phyloP scores from a whole-genome alignment of 1,140 invertebrate genomes.

The Drosophila bifasciata region DNA sequence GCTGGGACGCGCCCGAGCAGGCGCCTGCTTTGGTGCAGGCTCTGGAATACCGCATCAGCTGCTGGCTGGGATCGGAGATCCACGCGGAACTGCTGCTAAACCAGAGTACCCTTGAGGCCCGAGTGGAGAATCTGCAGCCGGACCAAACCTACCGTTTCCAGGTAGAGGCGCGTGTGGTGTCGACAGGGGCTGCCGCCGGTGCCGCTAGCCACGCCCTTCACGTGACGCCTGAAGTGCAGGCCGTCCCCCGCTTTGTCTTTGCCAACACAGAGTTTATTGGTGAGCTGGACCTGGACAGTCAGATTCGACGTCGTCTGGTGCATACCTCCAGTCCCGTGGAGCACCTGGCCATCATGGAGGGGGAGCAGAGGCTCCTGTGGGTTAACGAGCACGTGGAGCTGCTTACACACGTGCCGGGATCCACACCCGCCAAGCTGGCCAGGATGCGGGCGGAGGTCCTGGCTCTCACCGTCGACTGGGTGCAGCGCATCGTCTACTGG shows the following conservation, averaged over 20 bases:
- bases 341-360: conserved; percentile 87
- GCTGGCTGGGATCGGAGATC: conserved; percentile 62
- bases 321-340: conserved; percentile 85
- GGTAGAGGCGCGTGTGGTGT: conserved; percentile 91
- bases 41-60: conserved; percentile 68
- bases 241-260: conserved; percentile 91
- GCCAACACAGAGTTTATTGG: conserved; percentile 89
- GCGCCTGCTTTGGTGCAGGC: conserved; percentile 19
- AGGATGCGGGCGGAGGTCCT: conserved; percentile 87
- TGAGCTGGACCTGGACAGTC: conserved; percentile 90
- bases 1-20: conserved; percentile 92
- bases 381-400: conserved; percentile 92
- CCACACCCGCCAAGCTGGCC: conserved; percentile 87
- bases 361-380: conserved; percentile 92
- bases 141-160: conserved; percentile 88
- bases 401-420: conserved; percentile 86
- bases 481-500: conserved; percentile 92
- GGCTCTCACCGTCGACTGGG: conserved; percentile 92
- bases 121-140: conserved; percentile 55
- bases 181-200: conserved; percentile 86
- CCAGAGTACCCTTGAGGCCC: conserved; percentile 55
- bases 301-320: conserved; percentile 78
- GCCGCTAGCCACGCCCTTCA: conserved; percentile 83
- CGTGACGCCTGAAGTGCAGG: conserved; percentile 87
- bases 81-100: conserved; percentile 58